A percentile compares a stretch with the other conserved stretches of the same genome.
Conservation (phyloP, 2,113 vertebrate genomes). For the Phycodurus eques region DNA sequence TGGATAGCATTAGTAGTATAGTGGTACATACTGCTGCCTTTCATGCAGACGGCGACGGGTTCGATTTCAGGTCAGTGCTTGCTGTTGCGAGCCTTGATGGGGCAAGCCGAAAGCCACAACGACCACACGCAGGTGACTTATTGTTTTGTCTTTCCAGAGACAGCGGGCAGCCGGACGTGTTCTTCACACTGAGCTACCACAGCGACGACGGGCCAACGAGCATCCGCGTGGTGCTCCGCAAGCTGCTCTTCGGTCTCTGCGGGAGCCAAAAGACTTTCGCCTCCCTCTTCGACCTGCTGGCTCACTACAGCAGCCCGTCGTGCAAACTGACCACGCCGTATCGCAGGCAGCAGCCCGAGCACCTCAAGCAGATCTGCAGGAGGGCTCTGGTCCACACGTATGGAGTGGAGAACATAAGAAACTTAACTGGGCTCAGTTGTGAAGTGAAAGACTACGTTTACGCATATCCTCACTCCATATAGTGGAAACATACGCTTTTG, state of each 20-base stretch:
- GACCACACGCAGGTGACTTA: not conserved
- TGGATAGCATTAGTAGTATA: too few relatives aligned
- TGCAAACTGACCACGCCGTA: slow-evolving; percentile 83
- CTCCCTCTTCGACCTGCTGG: slow-evolving; percentile 86
- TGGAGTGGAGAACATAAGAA: slow-evolving; percentile 77
- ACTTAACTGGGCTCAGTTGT: slow-evolving; percentile 73
- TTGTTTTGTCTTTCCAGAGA: slow-evolving; percentile 70
- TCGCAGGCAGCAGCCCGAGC: slow-evolving; percentile 78
- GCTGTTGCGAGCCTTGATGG: not conserved
- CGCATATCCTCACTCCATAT: slow-evolving; percentile 81
- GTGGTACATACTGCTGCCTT: too few relatives aligned
- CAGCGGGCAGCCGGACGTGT: slow-evolving; percentile 87
- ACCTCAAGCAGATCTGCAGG: slow-evolving; percentile 86
- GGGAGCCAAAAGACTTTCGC: slow-evolving; percentile 86
- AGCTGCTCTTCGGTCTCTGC: slow-evolving; percentile 81
- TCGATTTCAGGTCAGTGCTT: too few relatives aligned
- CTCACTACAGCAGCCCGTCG: slow-evolving; percentile 82
- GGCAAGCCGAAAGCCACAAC: not conserved
- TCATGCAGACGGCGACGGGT: too few relatives aligned
- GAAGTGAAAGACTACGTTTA: slow-evolving; percentile 80
- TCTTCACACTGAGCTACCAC: slow-evolving; percentile 94
- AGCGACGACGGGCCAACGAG: slow-evolving; percentile 84
- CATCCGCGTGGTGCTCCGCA: slow-evolving; percentile 84
- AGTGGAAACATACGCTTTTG: slow-evolving; percentile 19
- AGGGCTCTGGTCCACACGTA: slow-evolving; percentile 78